Base-by-base conservation (phyloP, 1,140 invertebrate species). In the Drosophila serrata region DNA sequence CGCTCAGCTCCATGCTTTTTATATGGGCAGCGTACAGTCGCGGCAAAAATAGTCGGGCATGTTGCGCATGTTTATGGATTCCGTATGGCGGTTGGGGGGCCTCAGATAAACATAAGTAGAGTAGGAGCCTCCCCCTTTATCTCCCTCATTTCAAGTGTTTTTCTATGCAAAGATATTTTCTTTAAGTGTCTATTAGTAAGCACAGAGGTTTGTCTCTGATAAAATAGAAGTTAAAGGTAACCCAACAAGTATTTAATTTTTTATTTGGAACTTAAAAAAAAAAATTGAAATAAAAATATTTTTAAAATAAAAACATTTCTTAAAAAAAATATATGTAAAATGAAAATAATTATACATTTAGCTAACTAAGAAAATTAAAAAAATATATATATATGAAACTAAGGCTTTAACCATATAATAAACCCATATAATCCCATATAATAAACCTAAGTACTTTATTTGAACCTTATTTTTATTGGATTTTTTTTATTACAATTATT, bases 1-100 rank as follows among this genome's bases (percentile, higher is more conserved):
- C 62, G 55, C 62, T 79, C 73, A 62, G 82, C 81, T 88, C 81
- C 85, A 88, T 72, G 81, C 85, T 90, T 90, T 85, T 90, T 85
- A 74, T 85, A 84, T 80, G 82, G 80, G 65, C 82, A 86, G 84
- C 64, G 85, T 88, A 90, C 85, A 88, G 85, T 88, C 85, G 78
- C 85, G 81, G 82, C 85, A 90, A 88, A 88, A 90, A 88, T 90
- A 90, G 65, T 81, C 60, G 75, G 56, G 42, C 48, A 90, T 67
- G 84, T 55, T 88, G 81, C 77, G 77, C 70, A 69, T 67, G 51
- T 73, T 56, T 46, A 61, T 53, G 55, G 61, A 49, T 53, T 42
- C 33, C 24, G 33, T 55, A 33, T 35, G 51, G 51, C 24, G 45
- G 19, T 0, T 35, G 33, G 64, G 64, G 43, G 53, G 7, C 39